Evolutionary conservation across 2,113 vertebrate genomes (phyloP).

Genomic region (Oceanites oceanicus): DNA sequence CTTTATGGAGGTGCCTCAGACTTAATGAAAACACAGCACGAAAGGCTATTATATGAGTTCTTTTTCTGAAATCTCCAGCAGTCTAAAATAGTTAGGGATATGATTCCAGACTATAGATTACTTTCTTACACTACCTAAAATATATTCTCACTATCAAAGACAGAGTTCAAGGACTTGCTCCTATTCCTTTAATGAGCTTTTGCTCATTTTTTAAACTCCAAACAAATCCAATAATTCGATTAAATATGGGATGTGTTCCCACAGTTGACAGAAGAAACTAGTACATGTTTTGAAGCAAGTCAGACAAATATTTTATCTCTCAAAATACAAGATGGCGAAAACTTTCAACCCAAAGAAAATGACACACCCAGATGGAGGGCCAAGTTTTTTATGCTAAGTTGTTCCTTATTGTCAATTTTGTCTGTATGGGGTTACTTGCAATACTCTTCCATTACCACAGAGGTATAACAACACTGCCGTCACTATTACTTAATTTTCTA

Average conservation of each 20-base stretch:
- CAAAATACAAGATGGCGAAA: constrained; percentile 1
- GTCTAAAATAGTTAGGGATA: not conserved
- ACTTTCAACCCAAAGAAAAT: constrained; percentile 17
- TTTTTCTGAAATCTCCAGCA: not conserved
- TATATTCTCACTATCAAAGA: not conserved
- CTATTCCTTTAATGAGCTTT: not conserved
- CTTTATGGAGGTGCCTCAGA: constrained; percentile 23
- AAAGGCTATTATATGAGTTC: not conserved
- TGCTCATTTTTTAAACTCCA: constrained; percentile 2
- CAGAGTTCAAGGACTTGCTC: not conserved
- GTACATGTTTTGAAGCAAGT: not conserved
- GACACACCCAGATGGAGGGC: not conserved
- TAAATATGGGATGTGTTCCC: not conserved
- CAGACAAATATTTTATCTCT: constrained; percentile 27
- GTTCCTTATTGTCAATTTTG: not conserved
- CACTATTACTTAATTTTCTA: not conserved
- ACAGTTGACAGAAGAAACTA: not conserved
- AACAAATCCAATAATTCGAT: not conserved
- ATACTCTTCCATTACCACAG: not conserved
- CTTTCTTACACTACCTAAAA: not conserved
- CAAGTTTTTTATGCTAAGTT: not conserved
- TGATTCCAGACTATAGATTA: not conserved
- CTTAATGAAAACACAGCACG: constrained; percentile 22
- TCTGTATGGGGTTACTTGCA: not conserved
- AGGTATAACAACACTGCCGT: not conserved